These are phyloP conservation scores for Syritta pipiens DNA, from an alignment of 2,888 invertebrate genomes.

Conservation along the genomic window DNA sequence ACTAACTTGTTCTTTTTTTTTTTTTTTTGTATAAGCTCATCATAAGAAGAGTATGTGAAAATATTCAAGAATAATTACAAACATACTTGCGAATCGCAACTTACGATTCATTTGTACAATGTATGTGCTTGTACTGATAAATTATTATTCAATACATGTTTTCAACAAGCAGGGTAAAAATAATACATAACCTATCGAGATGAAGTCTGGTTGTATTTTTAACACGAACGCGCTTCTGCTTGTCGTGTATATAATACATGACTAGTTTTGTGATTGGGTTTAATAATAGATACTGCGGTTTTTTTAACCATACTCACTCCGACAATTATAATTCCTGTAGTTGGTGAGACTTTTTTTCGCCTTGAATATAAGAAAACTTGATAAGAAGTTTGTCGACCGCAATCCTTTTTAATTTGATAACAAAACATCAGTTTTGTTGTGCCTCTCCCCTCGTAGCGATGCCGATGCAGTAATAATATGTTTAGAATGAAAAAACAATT, in stretches of 20 bases:
- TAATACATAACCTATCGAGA: conserved; percentile 12
- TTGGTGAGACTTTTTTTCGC: no score
- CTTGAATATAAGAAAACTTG: conserved; percentile 8
- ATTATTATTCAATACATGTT: conserved; percentile 54
- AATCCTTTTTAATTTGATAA: conserved; percentile 1
- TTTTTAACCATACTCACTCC: no score
- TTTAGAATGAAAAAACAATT: conserved; percentile 3
- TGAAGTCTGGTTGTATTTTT: conserved; percentile 19
- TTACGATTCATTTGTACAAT: neutral
- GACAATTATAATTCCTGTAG: no score
- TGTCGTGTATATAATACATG: conserved; percentile 47
- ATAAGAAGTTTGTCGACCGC: conserved; percentile 38
- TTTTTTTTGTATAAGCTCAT: no score
- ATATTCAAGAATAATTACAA: no score
- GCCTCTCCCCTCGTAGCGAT: neutral
- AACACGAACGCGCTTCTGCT: conserved; percentile 44
- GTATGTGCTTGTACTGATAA: neutral
- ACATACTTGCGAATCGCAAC: neutral
- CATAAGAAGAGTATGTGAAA: no score
- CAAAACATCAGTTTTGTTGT: neutral
- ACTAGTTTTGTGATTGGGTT: no score
- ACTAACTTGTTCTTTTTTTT: no score
- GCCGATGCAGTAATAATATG: neutral
- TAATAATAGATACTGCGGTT: no score
- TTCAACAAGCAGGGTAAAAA: conserved; percentile 14